Evolutionary conservation across 1,140 invertebrate genomes (phyloP), one percentile per base, ranked within the genome.

Genomic region (Chlorops oryzae): DNA sequence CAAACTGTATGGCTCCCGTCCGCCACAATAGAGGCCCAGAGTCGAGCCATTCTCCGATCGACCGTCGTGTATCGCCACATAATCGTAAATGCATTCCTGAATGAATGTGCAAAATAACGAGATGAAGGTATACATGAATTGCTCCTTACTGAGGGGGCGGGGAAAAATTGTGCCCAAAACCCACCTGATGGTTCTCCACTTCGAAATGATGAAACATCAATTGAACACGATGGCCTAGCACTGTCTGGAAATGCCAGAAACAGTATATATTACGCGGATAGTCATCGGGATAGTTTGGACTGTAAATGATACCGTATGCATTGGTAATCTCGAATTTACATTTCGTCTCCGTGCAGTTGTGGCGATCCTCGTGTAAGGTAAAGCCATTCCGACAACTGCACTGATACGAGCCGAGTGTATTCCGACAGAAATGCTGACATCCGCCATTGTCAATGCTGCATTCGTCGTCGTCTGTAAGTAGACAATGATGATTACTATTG

Each of bases 161-260:
- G n/a, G n/a, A n/a, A n/a, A n/a, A n/a, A n/a, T n/a, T n/a, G 34
- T 41, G 13, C 18, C 15, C 13, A 25, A 2, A 7, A 41, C 46
- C 43, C 68, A 92, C 87, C 69, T 94, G 92, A 73, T 98, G 95
- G 1, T 89, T 88, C 70, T 99, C 96, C 71, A 98, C 77, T 63
- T 96, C 92, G 72, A 98, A 98, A 18, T 87, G 85, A 51, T 87
- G 83, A 74, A 98, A 98, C 10, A 86, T 82, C 55, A 98, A 74
- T 75, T 94, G 93, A n/a, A 98, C 92, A 25, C 95, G 78, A 73
- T 99, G 96, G 1, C 96, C 96, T 2, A 92, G 87, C 1, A 90
- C 95, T 0, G 94, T 96, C 2, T 83, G 87, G 67, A 98, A 94
- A 59, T 93, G 88, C 96, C 96, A 99, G n/a, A 96, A 88, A 67